Percentiles rank a stretch among this genome's conserved stretches.
Evolutionary conservation across 2,888 invertebrate genomes (phyloP).

Genomic region (Neoascia interrupta): DNA sequence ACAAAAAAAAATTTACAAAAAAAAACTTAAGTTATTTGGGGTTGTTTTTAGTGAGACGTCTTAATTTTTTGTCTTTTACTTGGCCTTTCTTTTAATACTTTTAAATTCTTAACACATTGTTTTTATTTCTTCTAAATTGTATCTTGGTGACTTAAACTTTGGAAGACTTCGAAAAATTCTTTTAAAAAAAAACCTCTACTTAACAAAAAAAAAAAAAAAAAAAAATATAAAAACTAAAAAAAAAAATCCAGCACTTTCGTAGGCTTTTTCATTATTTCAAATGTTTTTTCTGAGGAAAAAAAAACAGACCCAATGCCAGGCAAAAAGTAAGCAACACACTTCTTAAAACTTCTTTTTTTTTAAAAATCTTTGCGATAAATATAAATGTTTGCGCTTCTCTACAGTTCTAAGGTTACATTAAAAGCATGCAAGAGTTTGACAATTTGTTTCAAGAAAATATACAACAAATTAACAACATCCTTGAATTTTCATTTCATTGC

Average conservation of each 20-base stretch:
- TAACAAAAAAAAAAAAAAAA: conserved; percentile 31
- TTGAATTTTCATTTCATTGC: conserved; percentile 58
- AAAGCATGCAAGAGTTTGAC: conserved; percentile 15
- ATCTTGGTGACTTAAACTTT: conserved; percentile 2
- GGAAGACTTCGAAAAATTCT: neutral
- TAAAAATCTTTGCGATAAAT: neutral
- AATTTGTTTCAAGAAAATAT: conserved; percentile 17
- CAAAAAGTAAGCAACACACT: neutral
- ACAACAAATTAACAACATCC: conserved; percentile 55
- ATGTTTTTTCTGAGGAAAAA: conserved; percentile 5
- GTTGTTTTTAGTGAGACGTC: conserved; percentile 1
- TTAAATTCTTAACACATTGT: neutral
- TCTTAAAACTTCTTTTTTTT: conserved; percentile 7
- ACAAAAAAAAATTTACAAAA: conserved; percentile 25
- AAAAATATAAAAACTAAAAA: conserved; percentile 6
- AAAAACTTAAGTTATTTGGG: conserved; percentile 29
- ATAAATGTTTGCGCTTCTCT: conserved; percentile 35
- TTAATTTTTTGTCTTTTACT: conserved; percentile 1
- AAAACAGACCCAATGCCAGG: neutral
- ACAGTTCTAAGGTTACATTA: conserved; percentile 13
- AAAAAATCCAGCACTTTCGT: conserved; percentile 1
- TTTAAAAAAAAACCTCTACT: conserved; percentile 27
- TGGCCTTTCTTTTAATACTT: neutral
- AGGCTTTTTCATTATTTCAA: conserved; percentile 17
- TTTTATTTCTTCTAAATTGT: neutral